A percentile compares a stretch with the other conserved stretches of the same genome.
Evolutionary conservation across 1,140 invertebrate genomes (phyloP).

Genomic region (Neoseiulus cucumeris): DNA sequence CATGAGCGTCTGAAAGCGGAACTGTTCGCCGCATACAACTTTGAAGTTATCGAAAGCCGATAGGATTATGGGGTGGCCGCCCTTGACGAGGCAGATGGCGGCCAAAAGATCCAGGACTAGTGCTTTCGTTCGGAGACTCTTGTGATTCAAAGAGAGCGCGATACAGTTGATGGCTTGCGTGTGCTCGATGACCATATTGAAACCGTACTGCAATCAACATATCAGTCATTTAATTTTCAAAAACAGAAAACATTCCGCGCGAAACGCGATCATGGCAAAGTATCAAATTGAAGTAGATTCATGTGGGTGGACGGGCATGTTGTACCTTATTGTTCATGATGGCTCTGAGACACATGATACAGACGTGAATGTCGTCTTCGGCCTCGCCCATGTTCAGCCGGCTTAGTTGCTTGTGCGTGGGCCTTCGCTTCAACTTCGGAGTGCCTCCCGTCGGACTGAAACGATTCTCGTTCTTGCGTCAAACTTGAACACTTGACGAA

Average conservation of each 20-base stretch:
- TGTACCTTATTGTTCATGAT: slow-evolving; percentile 98
- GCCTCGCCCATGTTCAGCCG: slow-evolving; percentile 90
- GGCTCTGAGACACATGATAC: slow-evolving; percentile 92
- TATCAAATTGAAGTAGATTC: no score
- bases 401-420: slow-evolving; percentile 17
- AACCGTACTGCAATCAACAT: slow-evolving; percentile 61
- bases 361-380: slow-evolving; percentile 95
- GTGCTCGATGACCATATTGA: slow-evolving; percentile 96
- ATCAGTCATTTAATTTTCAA: no score
- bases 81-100: slow-evolving; percentile 85
- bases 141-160: slow-evolving; percentile 85
- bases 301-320: neutral
- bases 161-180: slow-evolving; percentile 96
- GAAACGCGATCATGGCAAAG: no score
- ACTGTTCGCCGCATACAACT: slow-evolving; percentile 55
- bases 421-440: slow-evolving; percentile 4
- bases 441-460: slow-evolving; percentile 10
- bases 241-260: no score
- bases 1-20: slow-evolving; percentile 91
- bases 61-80: slow-evolving; percentile 91
- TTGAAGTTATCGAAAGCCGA: slow-evolving; percentile 96
- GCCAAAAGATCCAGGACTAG: slow-evolving; percentile 77
- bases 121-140: slow-evolving; percentile 87
- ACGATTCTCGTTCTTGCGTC: no score
- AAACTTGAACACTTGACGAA: no score